Conservation (phyloP, 2,113 vertebrate genomes). For the Urocynchramus pylzowi region DNA sequence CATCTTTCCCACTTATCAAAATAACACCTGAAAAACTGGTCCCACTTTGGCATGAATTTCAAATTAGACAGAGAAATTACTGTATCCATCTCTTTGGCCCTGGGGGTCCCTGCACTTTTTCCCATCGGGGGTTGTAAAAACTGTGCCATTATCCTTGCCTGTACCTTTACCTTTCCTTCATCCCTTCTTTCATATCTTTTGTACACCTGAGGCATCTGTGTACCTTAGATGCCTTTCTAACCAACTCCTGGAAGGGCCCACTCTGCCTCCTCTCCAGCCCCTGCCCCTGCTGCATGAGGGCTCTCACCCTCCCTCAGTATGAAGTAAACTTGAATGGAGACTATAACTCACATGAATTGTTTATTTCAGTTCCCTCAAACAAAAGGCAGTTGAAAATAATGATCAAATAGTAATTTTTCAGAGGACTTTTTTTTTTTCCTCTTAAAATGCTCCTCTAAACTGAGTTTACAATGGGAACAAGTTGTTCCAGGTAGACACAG, state of each 20-base stretch:
- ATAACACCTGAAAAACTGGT: not conserved
- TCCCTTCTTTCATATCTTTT: not conserved
- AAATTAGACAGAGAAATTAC: not conserved
- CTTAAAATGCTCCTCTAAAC: not conserved
- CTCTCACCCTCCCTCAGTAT: not conserved
- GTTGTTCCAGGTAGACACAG: not conserved
- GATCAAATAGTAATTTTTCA: not conserved
- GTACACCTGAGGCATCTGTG: no score
- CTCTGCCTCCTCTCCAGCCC: not conserved
- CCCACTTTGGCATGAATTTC: not conserved
- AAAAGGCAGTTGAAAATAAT: not conserved
- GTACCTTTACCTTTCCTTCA: not conserved
- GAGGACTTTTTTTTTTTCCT: not conserved
- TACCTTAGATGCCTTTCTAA: not conserved
- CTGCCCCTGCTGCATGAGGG: not conserved
- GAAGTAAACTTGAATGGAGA: not conserved
- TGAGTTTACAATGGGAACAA: not conserved
- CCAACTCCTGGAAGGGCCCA: not conserved
- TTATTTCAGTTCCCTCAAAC: not conserved
- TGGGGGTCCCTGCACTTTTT: not conserved
- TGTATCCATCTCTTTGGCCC: not conserved
- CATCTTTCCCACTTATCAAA: not conserved
- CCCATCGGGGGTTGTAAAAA: not conserved
- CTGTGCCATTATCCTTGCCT: not conserved
- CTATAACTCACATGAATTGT: not conserved